Base-by-base conservation (phyloP, 2,113 vertebrate species). In the Oncorhynchus mykiss region DNA sequence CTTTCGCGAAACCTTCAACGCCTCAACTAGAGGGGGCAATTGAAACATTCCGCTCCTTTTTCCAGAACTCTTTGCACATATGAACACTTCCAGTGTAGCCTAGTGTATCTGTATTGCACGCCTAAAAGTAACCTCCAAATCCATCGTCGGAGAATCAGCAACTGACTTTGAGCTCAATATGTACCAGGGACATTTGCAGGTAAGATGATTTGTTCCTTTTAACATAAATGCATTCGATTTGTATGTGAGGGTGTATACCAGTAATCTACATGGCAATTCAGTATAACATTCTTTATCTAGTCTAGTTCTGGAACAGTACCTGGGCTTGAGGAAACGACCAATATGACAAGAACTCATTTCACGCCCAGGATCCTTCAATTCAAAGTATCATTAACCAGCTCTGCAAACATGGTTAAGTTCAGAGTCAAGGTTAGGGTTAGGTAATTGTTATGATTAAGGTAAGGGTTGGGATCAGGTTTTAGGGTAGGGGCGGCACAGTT, bases 161-260 rank as follows among this genome's bases (percentile, higher is more conserved):
- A 75, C 80, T 73, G 67, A 86, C 82, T 86, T 83, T 84, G 78
- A 57, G 79, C 91, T 93, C 93, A 94, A 90, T 92, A 94, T 94
- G 93, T 94, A 94, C 93, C 93, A 93, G 93, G 93, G 93, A 77
- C 93, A 94, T 89, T 90, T 92, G 88, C 93, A 94, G 93, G 93
- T 93, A 92, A 93, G 91, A 45, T 67, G 54, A 29, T 9, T 72
- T 76, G 34, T 14, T 59, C 1, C 27, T 45, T 45, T 12, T 11
- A 45, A 45, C 39, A 18, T 31, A 24, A 48, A 31, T 65, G 6
- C 27, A 65, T 51, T 66, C 22, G 75, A 78, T 70, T 24, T 18
- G n/a, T 29, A 14, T 54, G 34, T 45, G 16, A 68, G 29, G 51
- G 74, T 22, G 22, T 20, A 18, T 34, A 67, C 65, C 29, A 68